phyloP scores from a whole-genome alignment of 2,113 vertebrate genomes.

The Cervus canadensis region DNA sequence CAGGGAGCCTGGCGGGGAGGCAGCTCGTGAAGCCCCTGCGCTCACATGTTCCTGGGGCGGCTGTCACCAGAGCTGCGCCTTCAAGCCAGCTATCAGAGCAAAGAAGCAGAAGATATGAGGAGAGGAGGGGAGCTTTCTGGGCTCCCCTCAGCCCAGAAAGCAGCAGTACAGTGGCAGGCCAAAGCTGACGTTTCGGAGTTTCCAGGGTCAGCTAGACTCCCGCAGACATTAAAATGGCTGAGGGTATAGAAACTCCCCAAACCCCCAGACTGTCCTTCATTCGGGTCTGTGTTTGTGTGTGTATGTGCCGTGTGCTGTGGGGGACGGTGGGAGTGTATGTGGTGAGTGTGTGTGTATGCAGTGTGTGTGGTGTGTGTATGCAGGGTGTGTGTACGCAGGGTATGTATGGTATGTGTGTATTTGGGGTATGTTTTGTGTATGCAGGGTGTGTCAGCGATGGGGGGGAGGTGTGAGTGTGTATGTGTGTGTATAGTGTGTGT shows the following conservation, averaged over 20 bases:
- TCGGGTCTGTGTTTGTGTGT: fast-evolving
- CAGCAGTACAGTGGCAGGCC: background rate
- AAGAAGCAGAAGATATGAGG: background rate
- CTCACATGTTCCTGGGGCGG: background rate
- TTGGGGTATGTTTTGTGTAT: background rate
- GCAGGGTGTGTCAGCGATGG: background rate
- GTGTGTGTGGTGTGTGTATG: background rate
- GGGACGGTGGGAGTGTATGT: background rate
- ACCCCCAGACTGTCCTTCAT: background rate
- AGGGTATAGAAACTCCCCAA: background rate
- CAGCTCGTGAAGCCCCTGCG: too few relatives aligned
- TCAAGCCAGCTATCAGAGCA: background rate
- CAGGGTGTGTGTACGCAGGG: background rate
- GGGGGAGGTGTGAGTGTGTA: background rate
- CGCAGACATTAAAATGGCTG: background rate
- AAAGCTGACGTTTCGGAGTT: background rate
- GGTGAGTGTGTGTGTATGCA: background rate
- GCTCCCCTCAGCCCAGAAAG: background rate
- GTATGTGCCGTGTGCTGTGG: background rate
- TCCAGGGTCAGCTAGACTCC: background rate
- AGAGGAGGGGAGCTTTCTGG: background rate
- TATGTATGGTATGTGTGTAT: background rate
- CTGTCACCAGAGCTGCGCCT: background rate
- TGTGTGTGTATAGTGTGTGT: background rate
- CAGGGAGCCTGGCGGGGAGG: background rate